Evolutionary conservation across 2,113 vertebrate species (phyloP), one percentile per base, ranked within the genome.

Genomic region (Tragelaphus buxtoni): DNA sequence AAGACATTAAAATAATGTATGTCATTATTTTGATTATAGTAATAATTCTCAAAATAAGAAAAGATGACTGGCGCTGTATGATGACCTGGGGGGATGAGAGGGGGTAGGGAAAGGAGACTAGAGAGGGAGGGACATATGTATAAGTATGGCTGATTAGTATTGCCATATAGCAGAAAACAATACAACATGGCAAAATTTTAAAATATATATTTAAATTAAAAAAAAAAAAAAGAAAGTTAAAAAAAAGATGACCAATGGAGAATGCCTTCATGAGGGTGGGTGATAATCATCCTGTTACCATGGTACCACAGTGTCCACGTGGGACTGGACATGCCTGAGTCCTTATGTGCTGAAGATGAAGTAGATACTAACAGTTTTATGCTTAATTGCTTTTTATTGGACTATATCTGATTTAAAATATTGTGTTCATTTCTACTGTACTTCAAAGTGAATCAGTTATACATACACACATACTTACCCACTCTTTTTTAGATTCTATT

Each of bases 271-370:
- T 0, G 5, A 84, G 11, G 12, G 8, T 20, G 14, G 88, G 55
- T 22, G 55, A 13, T 2, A 7, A 55, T 0, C 1, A 2, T 28
- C 35, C 49, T 3, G 3, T n/a, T n/a, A 89, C 58, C 6, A 1
- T 12, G 28, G 35, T 26, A 13, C 28, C 35, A 49, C 9, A 9
- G 61, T 2, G 18, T 11, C 22, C 24, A 16, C 2, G 0, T 0
- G 14, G 12, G 28, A 11, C 55, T 26, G 5, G 26, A 14, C 30
- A 79, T 1, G 14, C 20, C 32, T 22, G 4, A 77, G 77, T 39
- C 42, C n/a, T 69, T 47, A n/a, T 0, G 5, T 32, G 63, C 39
- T 49, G 4, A 18, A 58, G n/a, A 89, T 16, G 69, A 77, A 79
- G 30, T 61, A 63, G 49, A 28, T 5, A 30, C 0, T 51, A 10